phyloP scores from a whole-genome alignment of 2,113 vertebrate genomes.

The Eira barbara region DNA sequence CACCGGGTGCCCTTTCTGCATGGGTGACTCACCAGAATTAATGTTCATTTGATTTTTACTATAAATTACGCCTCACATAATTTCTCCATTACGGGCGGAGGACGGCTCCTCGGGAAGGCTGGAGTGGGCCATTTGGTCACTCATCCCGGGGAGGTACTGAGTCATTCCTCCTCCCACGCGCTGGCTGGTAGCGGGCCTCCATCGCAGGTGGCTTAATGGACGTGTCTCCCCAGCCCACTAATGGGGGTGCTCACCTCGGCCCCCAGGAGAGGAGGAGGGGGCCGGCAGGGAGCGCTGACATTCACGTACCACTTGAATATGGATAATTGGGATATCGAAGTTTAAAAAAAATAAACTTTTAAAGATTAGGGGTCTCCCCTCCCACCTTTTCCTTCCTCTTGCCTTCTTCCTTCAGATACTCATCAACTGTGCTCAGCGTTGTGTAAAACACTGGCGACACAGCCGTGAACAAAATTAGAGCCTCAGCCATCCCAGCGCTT shows the following conservation, averaged over 20 bases:
- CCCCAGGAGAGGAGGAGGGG: background rate
- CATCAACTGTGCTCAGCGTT: rapidly evolving
- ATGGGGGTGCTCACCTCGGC: background rate
- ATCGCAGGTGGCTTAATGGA: background rate
- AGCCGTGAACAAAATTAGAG: rapidly evolving
- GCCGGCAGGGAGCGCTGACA: background rate
- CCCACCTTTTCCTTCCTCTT: background rate
- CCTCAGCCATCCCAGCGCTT: rapidly evolving
- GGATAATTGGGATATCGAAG: background rate
- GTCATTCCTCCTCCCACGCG: background rate
- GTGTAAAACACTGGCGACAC: rapidly evolving
- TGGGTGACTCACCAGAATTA: constrained; percentile 11
- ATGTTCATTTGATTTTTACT: constrained; percentile 26
- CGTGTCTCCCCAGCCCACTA: background rate
- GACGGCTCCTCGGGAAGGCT: background rate
- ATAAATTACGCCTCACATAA: constrained; percentile 9
- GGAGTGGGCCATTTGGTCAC: background rate
- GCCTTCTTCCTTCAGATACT: background rate
- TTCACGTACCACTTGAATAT: rapidly evolving
- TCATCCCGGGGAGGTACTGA: background rate
- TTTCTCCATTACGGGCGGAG: background rate
- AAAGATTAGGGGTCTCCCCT: background rate
- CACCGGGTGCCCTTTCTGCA: background rate
- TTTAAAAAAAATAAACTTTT: background rate
- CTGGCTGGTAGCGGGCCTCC: background rate